A percentile compares a stretch with the other conserved stretches of the same genome.
Conservation (phyloP, 2,113 vertebrate species). For the Arizona elegans region DNA sequence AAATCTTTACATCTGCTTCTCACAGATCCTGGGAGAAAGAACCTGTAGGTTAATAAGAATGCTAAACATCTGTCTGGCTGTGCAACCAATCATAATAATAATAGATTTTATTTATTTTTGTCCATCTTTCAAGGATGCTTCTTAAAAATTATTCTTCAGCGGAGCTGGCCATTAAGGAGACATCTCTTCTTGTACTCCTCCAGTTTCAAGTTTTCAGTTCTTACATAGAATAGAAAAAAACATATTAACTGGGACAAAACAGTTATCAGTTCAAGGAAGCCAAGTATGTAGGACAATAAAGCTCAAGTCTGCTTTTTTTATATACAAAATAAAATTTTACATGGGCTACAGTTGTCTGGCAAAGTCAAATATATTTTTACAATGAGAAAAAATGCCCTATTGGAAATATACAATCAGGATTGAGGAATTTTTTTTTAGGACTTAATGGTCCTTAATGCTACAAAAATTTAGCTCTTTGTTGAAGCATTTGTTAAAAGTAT, state of each 20-base stretch:
- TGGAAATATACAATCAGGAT: neutral
- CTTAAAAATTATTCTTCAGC: neutral
- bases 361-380: neutral
- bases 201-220: neutral
- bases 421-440: neutral
- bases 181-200: neutral
- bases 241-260: neutral
- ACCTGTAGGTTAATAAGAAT: neutral
- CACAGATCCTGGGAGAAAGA: neutral
- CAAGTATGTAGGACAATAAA: neutral
- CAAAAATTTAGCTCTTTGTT: neutral
- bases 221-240: neutral
- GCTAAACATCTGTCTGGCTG: neutral
- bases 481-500: neutral
- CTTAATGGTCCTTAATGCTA: neutral
- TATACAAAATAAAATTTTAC: neutral
- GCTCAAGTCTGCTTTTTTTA: neutral
- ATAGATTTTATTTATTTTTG: neutral
- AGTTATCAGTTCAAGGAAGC: neutral
- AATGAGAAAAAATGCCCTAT: neutral
- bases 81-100: neutral
- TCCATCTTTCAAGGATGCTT: neutral
- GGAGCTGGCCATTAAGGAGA: neutral
- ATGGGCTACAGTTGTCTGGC: neutral
- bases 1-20: neutral